Base-by-base conservation (phyloP, 2,113 vertebrate genomes). In the Myrmophylax atrothorax region DNA sequence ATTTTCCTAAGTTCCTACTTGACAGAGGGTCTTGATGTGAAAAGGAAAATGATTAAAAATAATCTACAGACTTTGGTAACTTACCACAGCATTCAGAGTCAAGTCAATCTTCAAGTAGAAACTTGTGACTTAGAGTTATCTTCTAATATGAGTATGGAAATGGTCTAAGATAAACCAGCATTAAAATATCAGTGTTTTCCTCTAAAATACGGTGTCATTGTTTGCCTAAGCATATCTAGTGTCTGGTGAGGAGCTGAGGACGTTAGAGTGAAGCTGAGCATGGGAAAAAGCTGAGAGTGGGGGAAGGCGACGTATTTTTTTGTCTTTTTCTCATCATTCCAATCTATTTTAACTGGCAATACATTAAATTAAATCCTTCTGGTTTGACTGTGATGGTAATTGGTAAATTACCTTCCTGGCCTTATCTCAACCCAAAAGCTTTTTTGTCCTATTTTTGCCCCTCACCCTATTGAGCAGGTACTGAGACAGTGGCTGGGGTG, bases 211-310 rank as follows among this genome's bases (percentile, higher is more conserved):
- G 0, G 5, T 66, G 47, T 46, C 7, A 17, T 18, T 66, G 7
- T 80, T 73, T 84, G 69, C 66, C 12, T 69, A 26, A 56, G 53
- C 18, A 19, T 31, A 5, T 46, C 46, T 62, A 44, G 7, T 6
- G 1, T 58, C 59, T 50, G 44, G 18, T 42, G 47, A 81, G 26
- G 35, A 60, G 5, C 58, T 53, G 17, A 17, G 11, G 18, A 31
- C 49, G 6, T 25, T 63, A 13, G 33, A 46, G 4, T 59, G 49
- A 73, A 64, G 16, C 1, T 72, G 63, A 76, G 22, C 14, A 26
- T 35, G 25, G 4, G 33, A 58, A 67, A 50, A 82, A 56, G 0
- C 0, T 46, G 37, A 35, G 9, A 44, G 7, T 31, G 6, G 6
- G 33, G 14, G 6, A 63, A 62, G 26, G 9, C 52, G 35, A 5